A percentile compares a stretch with the other conserved stretches of the same genome.
phyloP scores from a whole-genome alignment of 2,888 invertebrate genomes.

The Zeuzera pyrina region DNA sequence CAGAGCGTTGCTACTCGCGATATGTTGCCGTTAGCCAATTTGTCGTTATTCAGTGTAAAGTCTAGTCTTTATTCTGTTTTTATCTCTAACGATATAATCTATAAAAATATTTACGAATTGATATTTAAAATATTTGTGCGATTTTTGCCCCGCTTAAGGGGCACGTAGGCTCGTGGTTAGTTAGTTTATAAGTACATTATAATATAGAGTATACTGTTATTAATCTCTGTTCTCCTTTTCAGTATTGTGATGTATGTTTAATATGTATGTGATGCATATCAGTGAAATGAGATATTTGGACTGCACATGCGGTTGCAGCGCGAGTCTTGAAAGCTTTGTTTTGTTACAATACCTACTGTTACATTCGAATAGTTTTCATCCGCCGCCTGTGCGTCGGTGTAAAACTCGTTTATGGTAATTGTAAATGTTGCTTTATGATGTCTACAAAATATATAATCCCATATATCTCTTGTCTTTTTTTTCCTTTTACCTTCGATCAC shows the following conservation, averaged over 20 bases:
- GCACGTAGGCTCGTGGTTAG: constrained; percentile 64
- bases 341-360: constrained; percentile 60
- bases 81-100: constrained; percentile 60
- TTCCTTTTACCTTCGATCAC: background rate
- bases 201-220: constrained; percentile 62
- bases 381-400: constrained; percentile 40
- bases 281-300: constrained; percentile 25
- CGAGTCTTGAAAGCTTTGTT: constrained; percentile 32
- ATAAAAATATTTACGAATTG: constrained; percentile 67
- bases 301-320: constrained; percentile 11
- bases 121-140: constrained; percentile 61
- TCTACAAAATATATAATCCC: constrained; percentile 73
- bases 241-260: constrained; percentile 66
- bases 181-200: constrained; percentile 64
- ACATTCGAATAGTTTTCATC: constrained; percentile 68
- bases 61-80: constrained; percentile 74
- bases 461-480: constrained; percentile 34
- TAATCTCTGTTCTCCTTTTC: constrained; percentile 69
- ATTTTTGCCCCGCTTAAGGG: constrained; percentile 43
- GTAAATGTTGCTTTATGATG: constrained; percentile 74
- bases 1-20: constrained; percentile 38
- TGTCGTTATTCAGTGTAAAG: constrained; percentile 72
- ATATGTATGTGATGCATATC: constrained; percentile 40
- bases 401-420: constrained; percentile 64
- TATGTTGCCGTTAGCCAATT: constrained; percentile 62